Evolutionary conservation across 2,113 vertebrate genomes (phyloP).

Genomic region (Alouatta palliata): DNA sequence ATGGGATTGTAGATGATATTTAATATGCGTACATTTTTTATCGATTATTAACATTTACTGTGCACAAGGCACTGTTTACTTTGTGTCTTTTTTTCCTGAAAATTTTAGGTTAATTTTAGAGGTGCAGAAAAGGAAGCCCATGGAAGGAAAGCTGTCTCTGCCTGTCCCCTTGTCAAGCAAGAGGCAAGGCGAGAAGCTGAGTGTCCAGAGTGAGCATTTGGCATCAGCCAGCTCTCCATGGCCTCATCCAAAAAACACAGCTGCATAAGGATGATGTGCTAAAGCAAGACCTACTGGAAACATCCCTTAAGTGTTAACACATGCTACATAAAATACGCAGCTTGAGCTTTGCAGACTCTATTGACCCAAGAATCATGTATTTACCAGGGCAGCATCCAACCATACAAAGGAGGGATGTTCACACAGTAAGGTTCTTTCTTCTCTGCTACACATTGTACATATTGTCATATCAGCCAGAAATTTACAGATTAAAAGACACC

Average conservation of each 20-base stretch:
- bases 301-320: conserved; percentile 23
- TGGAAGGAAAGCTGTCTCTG: neutral
- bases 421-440: neutral
- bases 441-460: neutral
- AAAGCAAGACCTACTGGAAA: conserved; percentile 38
- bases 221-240: neutral
- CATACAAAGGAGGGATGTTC: too few species aligned
- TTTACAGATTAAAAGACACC: neutral
- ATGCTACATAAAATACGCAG: neutral
- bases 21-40: neutral
- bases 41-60: neutral
- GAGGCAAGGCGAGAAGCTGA: neutral
- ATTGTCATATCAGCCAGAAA: neutral
- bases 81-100: neutral
- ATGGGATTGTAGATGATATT: neutral
- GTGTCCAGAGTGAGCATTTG: conserved; percentile 6
- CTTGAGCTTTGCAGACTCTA: neutral
- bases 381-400: neutral
- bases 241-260: conserved; percentile 68
- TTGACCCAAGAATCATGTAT: neutral
- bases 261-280: conserved; percentile 38
- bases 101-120: conserved; percentile 41
- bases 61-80: neutral
- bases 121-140: neutral
- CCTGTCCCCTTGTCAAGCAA: conserved; percentile 38